Percentiles rank a stretch among this genome's conserved stretches.
Evolutionary conservation across 2,113 vertebrate species (phyloP).

Genomic region (Sceloporus undulatus): DNA sequence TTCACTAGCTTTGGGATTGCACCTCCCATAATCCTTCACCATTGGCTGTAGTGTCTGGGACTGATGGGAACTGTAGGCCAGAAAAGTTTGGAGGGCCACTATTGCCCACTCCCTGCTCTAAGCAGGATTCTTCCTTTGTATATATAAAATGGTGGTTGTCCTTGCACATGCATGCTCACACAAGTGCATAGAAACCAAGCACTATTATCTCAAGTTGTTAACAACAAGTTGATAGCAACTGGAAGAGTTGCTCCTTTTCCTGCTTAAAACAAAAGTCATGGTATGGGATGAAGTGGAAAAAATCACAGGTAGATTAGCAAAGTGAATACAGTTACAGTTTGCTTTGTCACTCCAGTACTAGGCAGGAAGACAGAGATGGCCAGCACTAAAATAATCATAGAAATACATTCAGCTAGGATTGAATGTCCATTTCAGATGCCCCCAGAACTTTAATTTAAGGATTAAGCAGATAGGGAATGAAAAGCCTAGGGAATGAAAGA

Average conservation of each 20-base stretch:
- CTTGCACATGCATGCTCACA: neutral
- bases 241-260: neutral
- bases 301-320: neutral
- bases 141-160: neutral
- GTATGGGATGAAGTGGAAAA: neutral
- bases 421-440: neutral
- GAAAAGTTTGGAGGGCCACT: neutral
- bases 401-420: neutral
- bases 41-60: too few relatives aligned
- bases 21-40: too few relatives aligned
- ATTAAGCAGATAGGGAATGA: neutral
- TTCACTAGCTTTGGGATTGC: too few relatives aligned
- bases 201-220: neutral
- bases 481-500: neutral
- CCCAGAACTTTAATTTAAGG: neutral
- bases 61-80: too few relatives aligned
- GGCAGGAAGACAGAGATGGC: neutral
- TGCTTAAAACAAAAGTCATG: neutral
- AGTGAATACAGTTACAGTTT: neutral
- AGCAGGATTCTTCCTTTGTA: neutral
- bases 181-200: neutral
- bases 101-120: neutral
- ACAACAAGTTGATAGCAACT: neutral
- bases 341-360: neutral
- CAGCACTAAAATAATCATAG: neutral